phyloP scores from a whole-genome alignment of 2,888 invertebrate genomes.

The Encarsia formosa region DNA sequence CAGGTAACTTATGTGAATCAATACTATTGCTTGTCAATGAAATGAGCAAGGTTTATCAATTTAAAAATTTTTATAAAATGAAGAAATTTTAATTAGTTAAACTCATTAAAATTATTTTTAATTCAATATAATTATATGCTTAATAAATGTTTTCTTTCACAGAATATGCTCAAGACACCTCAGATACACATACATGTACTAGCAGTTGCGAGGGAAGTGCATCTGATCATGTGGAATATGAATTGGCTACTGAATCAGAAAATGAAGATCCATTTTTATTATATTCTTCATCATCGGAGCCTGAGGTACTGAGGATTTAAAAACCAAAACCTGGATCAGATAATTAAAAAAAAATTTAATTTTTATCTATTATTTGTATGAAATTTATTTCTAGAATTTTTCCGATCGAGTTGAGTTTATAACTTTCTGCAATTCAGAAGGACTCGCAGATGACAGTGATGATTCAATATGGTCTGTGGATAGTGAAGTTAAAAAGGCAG shows the following conservation, averaged over 20 bases:
- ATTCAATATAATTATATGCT: background rate
- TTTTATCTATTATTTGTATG: no score
- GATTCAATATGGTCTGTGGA: slow-evolving; percentile 40
- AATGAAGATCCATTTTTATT: slow-evolving; percentile 33
- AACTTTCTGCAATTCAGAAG: slow-evolving; percentile 36
- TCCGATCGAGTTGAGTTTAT: slow-evolving; percentile 34
- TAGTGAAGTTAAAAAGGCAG: slow-evolving; percentile 56
- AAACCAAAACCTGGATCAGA: no score
- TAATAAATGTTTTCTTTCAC: slow-evolving; percentile 8
- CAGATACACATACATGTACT: slow-evolving; percentile 38
- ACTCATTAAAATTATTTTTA: background rate
- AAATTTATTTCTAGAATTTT: slow-evolving; percentile 32
- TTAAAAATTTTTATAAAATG: background rate
- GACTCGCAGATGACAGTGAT: slow-evolving; percentile 42
- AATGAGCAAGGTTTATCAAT: background rate
- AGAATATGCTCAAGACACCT: slow-evolving; percentile 41
- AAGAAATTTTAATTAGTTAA: background rate
- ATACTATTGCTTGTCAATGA: background rate
- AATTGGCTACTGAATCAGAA: slow-evolving; percentile 37
- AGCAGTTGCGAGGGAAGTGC: slow-evolving; percentile 29
- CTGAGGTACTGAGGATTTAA: slow-evolving; percentile 35
- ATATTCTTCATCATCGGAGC: slow-evolving; percentile 37
- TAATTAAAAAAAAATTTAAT: no score
- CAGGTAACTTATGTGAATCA: slow-evolving; percentile 54
- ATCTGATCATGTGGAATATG: slow-evolving; percentile 37